A percentile compares a stretch with the other conserved stretches of the same genome.
These are phyloP conservation scores for Aphelocoma californica DNA, from an alignment of 2,797 vertebrate genomes.

Conservation along the genomic window DNA sequence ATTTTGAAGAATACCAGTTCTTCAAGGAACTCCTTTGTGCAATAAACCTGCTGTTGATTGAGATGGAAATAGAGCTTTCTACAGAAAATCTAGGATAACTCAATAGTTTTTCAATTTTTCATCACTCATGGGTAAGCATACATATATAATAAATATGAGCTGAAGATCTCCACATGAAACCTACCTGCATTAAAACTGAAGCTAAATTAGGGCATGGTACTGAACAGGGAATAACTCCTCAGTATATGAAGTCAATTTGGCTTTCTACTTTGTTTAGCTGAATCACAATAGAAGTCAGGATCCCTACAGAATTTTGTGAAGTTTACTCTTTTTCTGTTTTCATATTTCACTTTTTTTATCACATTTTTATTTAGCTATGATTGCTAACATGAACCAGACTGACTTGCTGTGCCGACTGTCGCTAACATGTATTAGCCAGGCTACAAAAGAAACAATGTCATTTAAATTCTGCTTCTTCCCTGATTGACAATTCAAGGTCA, in stretches of 20 bases:
- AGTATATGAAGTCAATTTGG: neutral
- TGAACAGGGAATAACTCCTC: neutral
- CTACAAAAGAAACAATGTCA: neutral
- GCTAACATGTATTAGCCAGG: neutral
- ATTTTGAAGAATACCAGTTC: neutral
- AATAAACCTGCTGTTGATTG: neutral
- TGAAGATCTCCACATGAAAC: neutral
- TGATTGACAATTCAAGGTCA: neutral
- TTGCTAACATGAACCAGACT: too few species aligned
- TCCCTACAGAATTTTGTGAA: neutral
- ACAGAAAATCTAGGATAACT: neutral
- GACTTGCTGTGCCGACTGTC: rapidly evolving
- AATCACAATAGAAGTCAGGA: neutral
- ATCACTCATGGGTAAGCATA: neutral
- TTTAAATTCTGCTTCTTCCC: neutral
- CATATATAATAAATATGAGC: neutral
- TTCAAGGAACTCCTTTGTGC: neutral
- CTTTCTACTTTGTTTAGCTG: neutral
- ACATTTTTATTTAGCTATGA: too few species aligned
- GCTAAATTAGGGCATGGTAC: neutral
- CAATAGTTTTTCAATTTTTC: neutral
- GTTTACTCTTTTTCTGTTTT: neutral
- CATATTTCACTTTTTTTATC: neutral
- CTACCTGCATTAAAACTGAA: neutral
- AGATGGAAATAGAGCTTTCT: neutral